Conservation (phyloP, 2,888 invertebrate species). For the Plemyria rubiginata region DNA sequence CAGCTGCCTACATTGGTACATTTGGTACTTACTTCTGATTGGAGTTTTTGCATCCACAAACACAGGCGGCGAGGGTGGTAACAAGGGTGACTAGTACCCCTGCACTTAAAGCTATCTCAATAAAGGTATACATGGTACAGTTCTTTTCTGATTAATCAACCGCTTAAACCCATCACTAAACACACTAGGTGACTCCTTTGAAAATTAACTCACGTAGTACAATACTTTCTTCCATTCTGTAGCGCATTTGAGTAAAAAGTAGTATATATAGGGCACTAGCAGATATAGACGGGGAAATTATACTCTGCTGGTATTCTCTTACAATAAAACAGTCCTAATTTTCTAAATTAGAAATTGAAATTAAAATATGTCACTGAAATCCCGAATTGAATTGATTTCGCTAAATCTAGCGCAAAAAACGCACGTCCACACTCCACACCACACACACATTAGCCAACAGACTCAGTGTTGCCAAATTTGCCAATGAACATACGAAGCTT, state of each 20-base stretch:
- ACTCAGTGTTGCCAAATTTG: too few species aligned
- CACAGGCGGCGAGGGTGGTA: slow-evolving; percentile 86
- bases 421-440: too few species aligned
- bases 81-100: slow-evolving; percentile 76
- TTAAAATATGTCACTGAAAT: too few species aligned
- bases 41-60: slow-evolving; percentile 90
- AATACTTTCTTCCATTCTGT: slow-evolving; percentile 80
- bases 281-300: slow-evolving; percentile 41
- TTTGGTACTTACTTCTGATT: slow-evolving; percentile 88
- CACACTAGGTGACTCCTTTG: slow-evolving; percentile 68
- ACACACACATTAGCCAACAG: too few species aligned
- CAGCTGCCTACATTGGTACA: background rate
- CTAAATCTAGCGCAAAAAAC: too few species aligned
- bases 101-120: slow-evolving; percentile 75
- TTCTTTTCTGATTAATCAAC: slow-evolving; percentile 55
- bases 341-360: too few species aligned
- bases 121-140: slow-evolving; percentile 75
- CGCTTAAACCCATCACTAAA: slow-evolving; percentile 62
- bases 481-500: too few species aligned
- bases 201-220: slow-evolving; percentile 62
- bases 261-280: slow-evolving; percentile 73
- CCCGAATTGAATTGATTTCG: too few species aligned
- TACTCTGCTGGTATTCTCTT: background rate
- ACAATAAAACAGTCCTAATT: too few species aligned
- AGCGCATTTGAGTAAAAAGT: slow-evolving; percentile 51